Conservation (phyloP, 2,888 invertebrate genomes). For the Drosophila vallismaia region DNA sequence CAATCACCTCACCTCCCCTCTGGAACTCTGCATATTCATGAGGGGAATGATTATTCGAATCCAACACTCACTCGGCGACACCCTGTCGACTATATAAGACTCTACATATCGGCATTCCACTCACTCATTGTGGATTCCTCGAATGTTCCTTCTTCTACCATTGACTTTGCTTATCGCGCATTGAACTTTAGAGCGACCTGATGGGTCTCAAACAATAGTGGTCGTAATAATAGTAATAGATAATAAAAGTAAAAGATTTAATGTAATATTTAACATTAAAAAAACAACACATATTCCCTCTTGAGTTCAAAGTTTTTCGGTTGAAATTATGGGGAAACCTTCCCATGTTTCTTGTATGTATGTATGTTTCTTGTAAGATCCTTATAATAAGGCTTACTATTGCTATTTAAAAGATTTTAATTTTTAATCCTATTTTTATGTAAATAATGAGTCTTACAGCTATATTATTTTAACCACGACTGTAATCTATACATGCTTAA, state of each 20-base stretch:
- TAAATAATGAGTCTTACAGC: neutral
- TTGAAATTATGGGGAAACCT: too few species aligned
- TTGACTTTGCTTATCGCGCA: constrained; percentile 62
- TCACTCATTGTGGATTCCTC: constrained; percentile 13
- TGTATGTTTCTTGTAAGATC: too few species aligned
- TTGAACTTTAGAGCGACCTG: constrained; percentile 59
- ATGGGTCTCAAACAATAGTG: constrained; percentile 12
- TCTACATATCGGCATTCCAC: constrained; percentile 1
- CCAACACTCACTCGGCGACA: constrained; percentile 7
- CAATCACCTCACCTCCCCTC: neutral
- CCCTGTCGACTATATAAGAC: neutral
- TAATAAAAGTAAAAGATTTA: too few species aligned
- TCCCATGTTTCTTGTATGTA: too few species aligned
- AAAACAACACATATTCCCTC: too few species aligned
- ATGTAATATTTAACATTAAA: too few species aligned
- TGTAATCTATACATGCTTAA: constrained; percentile 38
- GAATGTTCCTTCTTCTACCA: constrained; percentile 37
- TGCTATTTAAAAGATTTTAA: neutral
- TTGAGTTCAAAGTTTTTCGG: too few species aligned
- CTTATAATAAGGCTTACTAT: neutral
- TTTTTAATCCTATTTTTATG: neutral
- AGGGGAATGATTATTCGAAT: constrained; percentile 29
- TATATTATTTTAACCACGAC: constrained; percentile 12
- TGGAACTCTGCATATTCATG: constrained; percentile 42
- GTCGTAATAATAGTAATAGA: neutral